Percentiles rank a stretch among this genome's conserved stretches.
These are phyloP conservation scores for Lycia hirtaria DNA, from an alignment of 2,888 invertebrate genomes.

Conservation along the genomic window DNA sequence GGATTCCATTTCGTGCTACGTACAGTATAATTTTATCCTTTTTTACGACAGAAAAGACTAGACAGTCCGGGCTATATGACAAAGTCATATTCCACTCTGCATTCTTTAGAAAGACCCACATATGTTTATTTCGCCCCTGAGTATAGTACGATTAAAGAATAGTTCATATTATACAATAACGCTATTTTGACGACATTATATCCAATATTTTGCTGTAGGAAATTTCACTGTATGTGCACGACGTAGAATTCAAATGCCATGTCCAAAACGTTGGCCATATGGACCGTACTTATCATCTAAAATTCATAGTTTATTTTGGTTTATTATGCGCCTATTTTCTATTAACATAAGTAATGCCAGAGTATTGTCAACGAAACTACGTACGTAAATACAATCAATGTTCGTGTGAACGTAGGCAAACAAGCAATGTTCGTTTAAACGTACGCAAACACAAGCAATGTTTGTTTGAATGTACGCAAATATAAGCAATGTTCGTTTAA, in stretches of 20 bases:
- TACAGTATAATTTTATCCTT: not conserved
- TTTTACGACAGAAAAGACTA: not conserved
- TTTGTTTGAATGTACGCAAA: not conserved
- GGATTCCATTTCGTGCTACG: not conserved
- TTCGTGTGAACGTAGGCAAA: not conserved
- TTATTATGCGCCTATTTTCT: slow-evolving; percentile 4
- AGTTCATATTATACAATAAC: too few species aligned
- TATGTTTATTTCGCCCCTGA: too few species aligned
- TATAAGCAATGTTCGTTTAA: not conserved
- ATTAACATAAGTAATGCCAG: slow-evolving; percentile 27
- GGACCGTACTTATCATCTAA: slow-evolving; percentile 4
- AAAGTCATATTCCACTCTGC: too few species aligned
- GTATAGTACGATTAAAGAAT: too few species aligned
- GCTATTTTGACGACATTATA: not conserved
- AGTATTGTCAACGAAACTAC: slow-evolving; percentile 33
- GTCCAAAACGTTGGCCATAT: not conserved
- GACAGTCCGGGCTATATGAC: too few species aligned
- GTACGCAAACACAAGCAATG: not conserved
- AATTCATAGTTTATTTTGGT: not conserved
- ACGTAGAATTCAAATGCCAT: not conserved
- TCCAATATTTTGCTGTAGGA: not conserved
- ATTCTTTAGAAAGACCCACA: too few species aligned
- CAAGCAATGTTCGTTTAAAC: too few species aligned
- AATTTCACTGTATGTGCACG: not conserved
- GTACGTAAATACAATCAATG: too few species aligned